Base-by-base conservation (phyloP, 2,888 invertebrate genomes). In the Muscina levida region DNA sequence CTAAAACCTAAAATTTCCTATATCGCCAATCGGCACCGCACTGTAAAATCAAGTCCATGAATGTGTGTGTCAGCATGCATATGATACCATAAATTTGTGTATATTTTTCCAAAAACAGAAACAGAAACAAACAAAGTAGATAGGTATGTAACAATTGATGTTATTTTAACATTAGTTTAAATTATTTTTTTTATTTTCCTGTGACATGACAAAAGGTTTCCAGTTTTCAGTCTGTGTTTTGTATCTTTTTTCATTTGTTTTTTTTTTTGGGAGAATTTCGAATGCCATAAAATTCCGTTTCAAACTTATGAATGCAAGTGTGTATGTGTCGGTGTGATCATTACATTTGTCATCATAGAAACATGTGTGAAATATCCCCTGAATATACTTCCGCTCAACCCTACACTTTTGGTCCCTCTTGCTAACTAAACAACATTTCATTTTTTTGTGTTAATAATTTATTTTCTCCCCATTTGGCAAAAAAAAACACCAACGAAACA, bases 101-200 rank as follows among this genome's bases (percentile, higher is more conserved):
- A 48, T 66, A 66, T 56, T 57, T 67, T 67, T 13, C 19, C n/a
- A n/a, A 74, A 46, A 74, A 31, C 73, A 17, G n/a, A 74, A 67
- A 74, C 31, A 46, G 46, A 57, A 67, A 42, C 17, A 42, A 48
- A 24, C 26, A 51, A 39, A 46, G 17, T 24, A 51, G 46, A 44
- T 46, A 19, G 4, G 19, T 62, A 15, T 62, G 22, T 22, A 22
- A 62, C 62, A 62, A 42, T 62, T 62, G 62, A 62, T 62, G 62
- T 62, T 62, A 19, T 39, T 13, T 42, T 22, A 42, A 22, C 22
- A 62, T 62, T 62, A 62, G 62, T 62, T 62, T 42, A 62, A 62
- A 62, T 62, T 62, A 62, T 62, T 62, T 62, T 62, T 62, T 62
- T 62, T 59, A 59, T 59, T 62, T 62, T 42, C 62, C 62, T 10